Conservation (phyloP, 1,140 invertebrate species). For the Ctenoplectra terminalis region DNA sequence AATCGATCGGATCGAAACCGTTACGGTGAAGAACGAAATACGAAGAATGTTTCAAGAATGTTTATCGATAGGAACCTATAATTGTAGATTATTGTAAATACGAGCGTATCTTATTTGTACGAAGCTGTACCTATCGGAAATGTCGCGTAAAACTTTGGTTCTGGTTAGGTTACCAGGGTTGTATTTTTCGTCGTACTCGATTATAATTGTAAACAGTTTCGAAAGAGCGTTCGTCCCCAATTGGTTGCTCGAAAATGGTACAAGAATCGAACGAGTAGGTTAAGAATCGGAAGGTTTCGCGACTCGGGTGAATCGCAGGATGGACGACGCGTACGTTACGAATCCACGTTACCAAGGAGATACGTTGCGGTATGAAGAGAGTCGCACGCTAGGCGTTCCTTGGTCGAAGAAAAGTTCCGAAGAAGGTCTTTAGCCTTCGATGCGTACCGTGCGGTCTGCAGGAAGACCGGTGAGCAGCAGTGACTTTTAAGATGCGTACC, state of each 20-base stretch:
- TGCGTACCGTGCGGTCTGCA: constrained; percentile 51
- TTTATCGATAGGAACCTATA: neutral
- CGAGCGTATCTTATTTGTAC: too few species aligned
- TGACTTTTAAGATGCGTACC: constrained; percentile 72
- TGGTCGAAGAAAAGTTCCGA: constrained; percentile 38
- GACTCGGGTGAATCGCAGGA: too few species aligned
- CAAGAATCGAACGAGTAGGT: neutral
- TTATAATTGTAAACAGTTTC: too few species aligned
- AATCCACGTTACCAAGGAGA: neutral
- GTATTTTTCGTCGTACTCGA: too few species aligned
- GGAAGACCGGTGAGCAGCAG: constrained; percentile 65
- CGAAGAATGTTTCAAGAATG: constrained; percentile 18
- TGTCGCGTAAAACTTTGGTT: too few species aligned
- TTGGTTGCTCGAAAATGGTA: neutral
- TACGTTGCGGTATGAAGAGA: neutral
- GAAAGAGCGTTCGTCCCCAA: too few species aligned
- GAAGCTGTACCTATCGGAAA: too few species aligned
- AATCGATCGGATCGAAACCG: constrained; percentile 27
- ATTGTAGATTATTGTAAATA: too few species aligned
- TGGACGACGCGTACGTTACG: neutral
- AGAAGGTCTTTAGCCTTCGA: constrained; percentile 62
- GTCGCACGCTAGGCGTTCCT: too few species aligned
- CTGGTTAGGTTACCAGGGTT: too few species aligned
- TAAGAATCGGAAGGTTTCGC: neutral
- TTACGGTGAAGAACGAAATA: constrained; percentile 53